These are phyloP conservation scores for Parthenolecanium corni DNA, from an alignment of 2,888 invertebrate species.

Conservation along the genomic window DNA sequence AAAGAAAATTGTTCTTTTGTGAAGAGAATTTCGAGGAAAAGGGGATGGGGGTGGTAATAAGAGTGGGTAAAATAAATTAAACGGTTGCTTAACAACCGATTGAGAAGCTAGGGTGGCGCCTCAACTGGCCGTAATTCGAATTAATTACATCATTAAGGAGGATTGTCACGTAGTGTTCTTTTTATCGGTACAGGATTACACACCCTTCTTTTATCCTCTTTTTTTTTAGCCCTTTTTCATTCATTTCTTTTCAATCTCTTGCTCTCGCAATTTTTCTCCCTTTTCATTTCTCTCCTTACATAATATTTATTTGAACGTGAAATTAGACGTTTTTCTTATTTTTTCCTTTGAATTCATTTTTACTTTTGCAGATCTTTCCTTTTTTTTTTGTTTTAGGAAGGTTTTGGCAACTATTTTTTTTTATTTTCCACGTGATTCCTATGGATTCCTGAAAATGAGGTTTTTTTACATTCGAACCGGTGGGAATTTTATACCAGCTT, in stretches of 20 bases:
- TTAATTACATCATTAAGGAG: slow-evolving; percentile 32
- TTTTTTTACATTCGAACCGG: no score
- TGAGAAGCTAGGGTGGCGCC: slow-evolving; percentile 25
- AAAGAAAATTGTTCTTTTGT: slow-evolving; percentile 12
- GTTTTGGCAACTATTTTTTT: background rate
- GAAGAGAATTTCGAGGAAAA: slow-evolving; percentile 9
- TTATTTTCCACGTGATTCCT: no score
- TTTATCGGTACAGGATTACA: slow-evolving; percentile 24
- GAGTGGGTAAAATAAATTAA: slow-evolving; percentile 21
- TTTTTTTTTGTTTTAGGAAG: background rate
- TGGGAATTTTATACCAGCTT: no score
- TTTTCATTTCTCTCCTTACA: background rate
- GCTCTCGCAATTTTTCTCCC: no score
- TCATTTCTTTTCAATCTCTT: no score
- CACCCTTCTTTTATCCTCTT: slow-evolving; percentile 22
- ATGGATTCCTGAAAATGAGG: no score
- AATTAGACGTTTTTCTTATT: slow-evolving; percentile 19
- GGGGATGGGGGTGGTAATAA: no score
- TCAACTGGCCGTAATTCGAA: slow-evolving; percentile 29
- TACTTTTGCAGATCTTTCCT: no score
- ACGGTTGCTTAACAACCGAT: slow-evolving; percentile 28
- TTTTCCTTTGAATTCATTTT: slow-evolving; percentile 2
- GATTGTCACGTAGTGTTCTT: slow-evolving; percentile 31
- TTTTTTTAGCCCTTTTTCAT: no score
- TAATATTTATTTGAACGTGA: slow-evolving; percentile 25